Conservation (phyloP, 1,140 invertebrate genomes). For the Stratiolaelaps scimitus region DNA sequence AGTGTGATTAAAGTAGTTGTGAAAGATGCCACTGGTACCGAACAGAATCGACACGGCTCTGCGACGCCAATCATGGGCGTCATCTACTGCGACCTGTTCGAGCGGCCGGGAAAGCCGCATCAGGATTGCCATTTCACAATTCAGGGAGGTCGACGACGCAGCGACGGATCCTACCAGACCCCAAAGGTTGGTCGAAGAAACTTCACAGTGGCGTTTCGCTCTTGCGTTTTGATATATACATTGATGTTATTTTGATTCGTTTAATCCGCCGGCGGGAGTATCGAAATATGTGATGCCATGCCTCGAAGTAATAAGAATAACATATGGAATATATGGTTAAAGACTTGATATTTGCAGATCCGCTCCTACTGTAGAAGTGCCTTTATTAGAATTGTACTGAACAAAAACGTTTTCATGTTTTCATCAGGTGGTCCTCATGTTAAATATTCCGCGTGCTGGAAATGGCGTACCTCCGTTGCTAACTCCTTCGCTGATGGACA, state of each 20-base stretch:
- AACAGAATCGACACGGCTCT: constrained; percentile 37
- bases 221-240: too few relatives aligned
- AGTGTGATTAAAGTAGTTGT: constrained; percentile 76
- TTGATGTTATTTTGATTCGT: too few relatives aligned
- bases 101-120: constrained; percentile 71
- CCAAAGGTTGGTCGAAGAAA: not conserved
- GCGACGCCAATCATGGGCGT: constrained; percentile 55
- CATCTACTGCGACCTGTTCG: constrained; percentile 96
- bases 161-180: constrained; percentile 69
- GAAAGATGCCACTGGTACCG: constrained; percentile 57
- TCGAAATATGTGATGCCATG: too few relatives aligned
- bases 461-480: constrained; percentile 58
- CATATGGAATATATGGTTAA: too few relatives aligned
- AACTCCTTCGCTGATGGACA: constrained; percentile 71
- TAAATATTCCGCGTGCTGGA: constrained; percentile 63
- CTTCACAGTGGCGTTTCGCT: too few relatives aligned
- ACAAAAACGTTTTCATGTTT: not conserved
- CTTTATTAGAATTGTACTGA: constrained; percentile 17
- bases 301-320: too few relatives aligned
- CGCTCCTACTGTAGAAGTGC: too few relatives aligned
- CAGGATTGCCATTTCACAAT: constrained; percentile 99
- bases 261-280: too few relatives aligned
- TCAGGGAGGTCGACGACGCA: constrained; percentile 65
- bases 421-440: constrained; percentile 71
- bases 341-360: too few relatives aligned